Evolutionary conservation across 1,140 invertebrate genomes (phyloP).

Genomic region (Ips nitidus): DNA sequence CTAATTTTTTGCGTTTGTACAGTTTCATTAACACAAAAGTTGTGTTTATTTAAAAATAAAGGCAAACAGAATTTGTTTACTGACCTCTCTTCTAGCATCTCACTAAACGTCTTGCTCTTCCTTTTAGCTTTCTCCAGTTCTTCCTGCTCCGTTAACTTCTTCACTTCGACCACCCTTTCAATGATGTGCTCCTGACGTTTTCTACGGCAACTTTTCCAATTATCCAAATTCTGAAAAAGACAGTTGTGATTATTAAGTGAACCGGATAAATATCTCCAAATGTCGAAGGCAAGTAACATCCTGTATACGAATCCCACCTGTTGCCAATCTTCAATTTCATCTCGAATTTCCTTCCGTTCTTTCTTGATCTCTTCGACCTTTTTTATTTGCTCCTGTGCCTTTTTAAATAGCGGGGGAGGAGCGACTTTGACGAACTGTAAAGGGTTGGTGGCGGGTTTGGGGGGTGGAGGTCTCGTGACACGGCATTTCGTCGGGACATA

Average conservation of each 20-base stretch:
- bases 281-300: too few species aligned
- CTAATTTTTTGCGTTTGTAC: too few species aligned
- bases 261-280: too few species aligned
- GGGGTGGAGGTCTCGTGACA: constrained; percentile 59
- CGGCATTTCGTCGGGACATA: constrained; percentile 52
- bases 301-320: constrained; percentile 64
- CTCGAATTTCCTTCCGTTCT: constrained; percentile 69
- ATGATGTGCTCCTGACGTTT: constrained; percentile 89
- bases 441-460: constrained; percentile 80
- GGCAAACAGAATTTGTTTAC: background rate
- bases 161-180: constrained; percentile 84
- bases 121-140: constrained; percentile 68
- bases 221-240: constrained; percentile 78
- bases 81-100: constrained; percentile 90
- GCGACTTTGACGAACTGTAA: constrained; percentile 87
- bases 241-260: background rate
- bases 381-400: constrained; percentile 82
- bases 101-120: constrained; percentile 89
- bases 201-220: constrained; percentile 89
- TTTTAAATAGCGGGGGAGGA: constrained; percentile 79
- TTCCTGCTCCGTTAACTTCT: constrained; percentile 74
- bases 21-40: too few species aligned
- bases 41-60: too few species aligned
- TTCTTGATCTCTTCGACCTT: constrained; percentile 83
- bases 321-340: constrained; percentile 91